A percentile compares a stretch with the other conserved stretches of the same genome.
Conservation (phyloP, 2,888 invertebrate genomes). For the Drosophila differens region DNA sequence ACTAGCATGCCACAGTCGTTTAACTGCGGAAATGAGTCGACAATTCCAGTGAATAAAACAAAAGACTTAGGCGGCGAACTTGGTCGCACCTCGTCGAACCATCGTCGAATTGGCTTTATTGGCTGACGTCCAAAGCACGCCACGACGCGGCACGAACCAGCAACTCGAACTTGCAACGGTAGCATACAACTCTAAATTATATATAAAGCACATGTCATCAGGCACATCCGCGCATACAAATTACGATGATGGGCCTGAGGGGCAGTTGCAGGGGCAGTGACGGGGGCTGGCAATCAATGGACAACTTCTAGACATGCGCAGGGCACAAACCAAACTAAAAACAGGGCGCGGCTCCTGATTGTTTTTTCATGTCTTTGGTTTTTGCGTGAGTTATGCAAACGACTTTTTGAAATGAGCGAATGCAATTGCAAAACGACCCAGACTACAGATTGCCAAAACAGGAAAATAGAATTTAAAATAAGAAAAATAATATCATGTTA, state of each 20-base stretch:
- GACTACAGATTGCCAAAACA: constrained; percentile 3
- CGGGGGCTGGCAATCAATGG: constrained; percentile 55
- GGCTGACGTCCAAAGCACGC: constrained; percentile 72
- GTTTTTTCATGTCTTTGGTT: constrained; percentile 4
- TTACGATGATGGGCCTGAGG: constrained; percentile 45
- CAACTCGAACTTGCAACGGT: constrained; percentile 57
- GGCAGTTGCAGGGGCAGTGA: neutral
- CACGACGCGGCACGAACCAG: constrained; percentile 71
- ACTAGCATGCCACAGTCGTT: constrained; percentile 73
- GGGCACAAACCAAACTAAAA: constrained; percentile 66
- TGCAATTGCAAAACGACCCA: constrained; percentile 31
- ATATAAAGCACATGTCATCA: constrained; percentile 84
- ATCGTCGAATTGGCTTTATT: constrained; percentile 40
- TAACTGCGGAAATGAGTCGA: constrained; percentile 75
- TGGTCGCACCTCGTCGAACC: constrained; percentile 49
- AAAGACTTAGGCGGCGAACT: constrained; percentile 68
- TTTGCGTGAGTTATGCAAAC: constrained; percentile 64
- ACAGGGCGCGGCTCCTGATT: constrained; percentile 56
- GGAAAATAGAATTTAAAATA: neutral
- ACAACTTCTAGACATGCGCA: constrained; percentile 73
- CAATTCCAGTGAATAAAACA: constrained; percentile 74
- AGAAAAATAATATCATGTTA: neutral
- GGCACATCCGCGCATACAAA: constrained; percentile 83
- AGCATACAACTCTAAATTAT: constrained; percentile 83
- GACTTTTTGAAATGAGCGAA: constrained; percentile 17